Base-by-base conservation (phyloP, 2,113 vertebrate species). In the Megaceryle maxima region DNA sequence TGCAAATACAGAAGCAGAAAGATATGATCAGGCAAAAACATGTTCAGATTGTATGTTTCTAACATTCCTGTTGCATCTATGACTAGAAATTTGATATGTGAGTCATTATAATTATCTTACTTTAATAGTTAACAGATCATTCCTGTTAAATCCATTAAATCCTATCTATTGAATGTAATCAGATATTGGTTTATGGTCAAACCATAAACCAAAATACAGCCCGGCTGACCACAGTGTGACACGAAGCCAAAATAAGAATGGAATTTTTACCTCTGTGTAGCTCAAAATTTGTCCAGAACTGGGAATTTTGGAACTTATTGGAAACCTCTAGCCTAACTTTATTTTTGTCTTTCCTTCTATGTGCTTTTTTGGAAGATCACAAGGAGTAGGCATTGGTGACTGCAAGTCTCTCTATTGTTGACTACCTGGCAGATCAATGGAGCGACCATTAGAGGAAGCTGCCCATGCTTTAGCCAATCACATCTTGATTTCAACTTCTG, bases 111-210 rank as follows among this genome's bases (percentile, higher is more conserved):
- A 43, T 78, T 20, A 35, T 31, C 35, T 76, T 69, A 41, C 37
- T 80, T 78, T 96, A 95, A 87, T 46, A 72, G 50, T 78, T 94
- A 88, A 59, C 87, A 88, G 69, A 73, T 74, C 28, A 31, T 70
- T 83, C 41, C 57, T 93, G 46, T 80, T 84, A 57, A 21, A 87
- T 22, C 74, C 29, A 95, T 91, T 87, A 72, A 93, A 88, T 92
- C 31, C 31, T 37, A 26, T 8, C 75, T 51, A 92, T 63, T 90
- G 13, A 60, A 75, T 35, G n/a, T 28, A 78, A 79, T 60, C 33
- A 82, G 75, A 25, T 57, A 88, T 7, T 93, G 35, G 53, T n/a
- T 12, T 82, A 7, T 15, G 22, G 67, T 59, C 44, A 80, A 73
- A 92, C 82, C 5, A 3, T 84, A 96, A 92, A 22, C 10, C 39